These are phyloP conservation scores for Calidris pygmaea DNA, from an alignment of 2,113 vertebrate genomes.

Conservation along the genomic window DNA sequence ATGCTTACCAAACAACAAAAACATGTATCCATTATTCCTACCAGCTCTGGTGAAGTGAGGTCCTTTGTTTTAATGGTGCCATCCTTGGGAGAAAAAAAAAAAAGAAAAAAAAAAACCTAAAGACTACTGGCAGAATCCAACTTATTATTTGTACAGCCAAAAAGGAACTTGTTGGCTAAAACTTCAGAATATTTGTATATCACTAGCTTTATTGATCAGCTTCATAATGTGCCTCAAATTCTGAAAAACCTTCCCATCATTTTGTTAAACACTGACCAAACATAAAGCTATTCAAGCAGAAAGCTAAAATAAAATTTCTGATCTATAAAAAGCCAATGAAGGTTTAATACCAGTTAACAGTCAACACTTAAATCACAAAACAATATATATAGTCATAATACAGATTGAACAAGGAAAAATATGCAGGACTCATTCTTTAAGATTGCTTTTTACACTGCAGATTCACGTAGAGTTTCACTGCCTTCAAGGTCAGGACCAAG, in stretches of 20 bases:
- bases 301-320: background rate
- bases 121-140: background rate
- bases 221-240: background rate
- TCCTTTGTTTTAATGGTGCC: slow-evolving; percentile 94
- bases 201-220: background rate
- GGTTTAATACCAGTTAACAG: background rate
- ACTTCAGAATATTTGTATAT: background rate
- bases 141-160: background rate
- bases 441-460: background rate
- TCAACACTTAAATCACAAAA: background rate
- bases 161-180: background rate
- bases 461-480: background rate
- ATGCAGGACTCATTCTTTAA: background rate
- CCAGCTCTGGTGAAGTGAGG: slow-evolving; percentile 90
- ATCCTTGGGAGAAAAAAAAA: slow-evolving; percentile 76
- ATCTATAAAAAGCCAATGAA: background rate
- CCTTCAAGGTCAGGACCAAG: background rate
- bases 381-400: background rate
- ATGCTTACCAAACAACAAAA: slow-evolving; percentile 96
- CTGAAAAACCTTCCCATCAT: background rate
- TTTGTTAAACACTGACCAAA: background rate
- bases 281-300: background rate
- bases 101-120: background rate
- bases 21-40: slow-evolving; percentile 97
- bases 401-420: background rate